These are phyloP conservation scores for Amia ocellicauda DNA, from an alignment of 2,113 vertebrate species.

Conservation along the genomic window DNA sequence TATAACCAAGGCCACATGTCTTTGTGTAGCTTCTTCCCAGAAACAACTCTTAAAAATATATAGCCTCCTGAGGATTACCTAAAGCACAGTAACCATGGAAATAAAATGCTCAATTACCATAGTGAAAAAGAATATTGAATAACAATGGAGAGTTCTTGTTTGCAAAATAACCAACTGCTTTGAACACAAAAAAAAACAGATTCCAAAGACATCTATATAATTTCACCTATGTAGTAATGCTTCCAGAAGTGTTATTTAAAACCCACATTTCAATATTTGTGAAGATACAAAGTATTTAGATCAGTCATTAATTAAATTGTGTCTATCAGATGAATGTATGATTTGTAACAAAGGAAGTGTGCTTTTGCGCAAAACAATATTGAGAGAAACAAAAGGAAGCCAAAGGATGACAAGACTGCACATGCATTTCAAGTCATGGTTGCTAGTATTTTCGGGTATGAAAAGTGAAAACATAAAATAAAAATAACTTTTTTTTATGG, in stretches of 20 bases:
- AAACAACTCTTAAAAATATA: conserved; percentile 24
- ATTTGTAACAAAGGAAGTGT: no score
- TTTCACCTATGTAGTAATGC: conserved; percentile 27
- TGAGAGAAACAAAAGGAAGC: no score
- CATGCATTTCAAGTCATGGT: no score
- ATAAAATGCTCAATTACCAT: conserved; percentile 47
- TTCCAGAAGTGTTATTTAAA: conserved; percentile 28
- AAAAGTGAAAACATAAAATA: no score
- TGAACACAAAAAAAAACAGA: conserved; percentile 34
- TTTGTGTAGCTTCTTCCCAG: neutral
- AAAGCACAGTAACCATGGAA: conserved; percentile 50
- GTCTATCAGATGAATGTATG: no score
- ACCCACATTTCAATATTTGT: conserved; percentile 28
- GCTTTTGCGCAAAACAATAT: no score
- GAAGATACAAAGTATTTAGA: conserved; percentile 26
- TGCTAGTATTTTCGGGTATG: no score
- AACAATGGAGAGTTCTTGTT: conserved; percentile 40
- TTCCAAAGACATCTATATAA: conserved; percentile 32
- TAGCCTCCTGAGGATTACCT: conserved; percentile 36
- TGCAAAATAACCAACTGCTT: conserved; percentile 37
- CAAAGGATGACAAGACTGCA: no score
- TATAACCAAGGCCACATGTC: neutral
- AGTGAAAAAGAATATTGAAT: conserved; percentile 42
- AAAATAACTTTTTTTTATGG: no score
- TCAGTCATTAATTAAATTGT: conserved; percentile 51